Conservation (phyloP, 2,113 vertebrate genomes). For the Gnathochromis pfefferi region DNA sequence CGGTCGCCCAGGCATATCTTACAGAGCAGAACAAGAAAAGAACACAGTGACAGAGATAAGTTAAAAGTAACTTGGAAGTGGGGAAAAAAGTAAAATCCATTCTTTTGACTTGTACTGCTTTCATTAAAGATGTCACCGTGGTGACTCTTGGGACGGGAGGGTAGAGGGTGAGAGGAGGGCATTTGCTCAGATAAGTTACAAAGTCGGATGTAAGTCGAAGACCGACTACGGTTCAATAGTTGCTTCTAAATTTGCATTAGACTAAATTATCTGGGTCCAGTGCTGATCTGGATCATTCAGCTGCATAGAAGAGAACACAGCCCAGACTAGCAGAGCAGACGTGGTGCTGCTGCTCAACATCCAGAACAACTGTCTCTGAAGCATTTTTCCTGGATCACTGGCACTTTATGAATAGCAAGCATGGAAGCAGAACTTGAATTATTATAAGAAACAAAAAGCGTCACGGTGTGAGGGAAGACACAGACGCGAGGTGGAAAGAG, state of each 20-base stretch:
- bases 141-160: not conserved
- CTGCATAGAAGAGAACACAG: not conserved
- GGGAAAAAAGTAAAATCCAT: not conserved
- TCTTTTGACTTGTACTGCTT: not conserved
- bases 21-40: not conserved
- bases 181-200: not conserved
- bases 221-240: not conserved
- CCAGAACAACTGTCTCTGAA: conserved; percentile 14
- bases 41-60: not conserved
- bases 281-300: not conserved
- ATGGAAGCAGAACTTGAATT: not conserved
- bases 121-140: not conserved
- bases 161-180: not conserved
- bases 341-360: not conserved
- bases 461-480: not conserved
- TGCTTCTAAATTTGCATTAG: not conserved
- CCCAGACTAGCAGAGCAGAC: not conserved
- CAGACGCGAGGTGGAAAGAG: not conserved
- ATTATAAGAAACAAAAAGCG: not conserved
- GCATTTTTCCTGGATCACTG: conserved; percentile 11
- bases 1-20: not conserved
- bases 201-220: not conserved
- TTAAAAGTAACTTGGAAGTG: not conserved
- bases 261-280: not conserved
- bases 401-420: conserved; percentile 8